A percentile compares a stretch with the other conserved stretches of the same genome.
Evolutionary conservation across 1,140 invertebrate species (phyloP).

Genomic region (Aphidius gifuensis): DNA sequence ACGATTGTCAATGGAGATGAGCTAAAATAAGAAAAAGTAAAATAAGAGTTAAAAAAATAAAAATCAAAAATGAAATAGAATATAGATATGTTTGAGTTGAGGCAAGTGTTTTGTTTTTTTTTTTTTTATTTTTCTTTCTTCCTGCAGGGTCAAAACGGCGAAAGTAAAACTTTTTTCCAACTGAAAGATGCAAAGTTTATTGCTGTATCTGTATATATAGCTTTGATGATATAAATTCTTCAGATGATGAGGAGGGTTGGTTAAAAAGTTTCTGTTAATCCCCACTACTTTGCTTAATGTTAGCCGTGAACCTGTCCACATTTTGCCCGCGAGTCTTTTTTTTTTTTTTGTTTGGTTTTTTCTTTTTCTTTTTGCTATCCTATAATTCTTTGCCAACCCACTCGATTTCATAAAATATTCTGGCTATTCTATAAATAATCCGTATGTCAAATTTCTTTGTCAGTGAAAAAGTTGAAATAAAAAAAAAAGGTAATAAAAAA

Average conservation of each 20-base stretch:
- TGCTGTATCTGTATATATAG: constrained; percentile 11
- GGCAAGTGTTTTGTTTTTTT: neutral
- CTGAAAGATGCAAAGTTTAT: constrained; percentile 3
- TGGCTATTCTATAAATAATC: constrained; percentile 5
- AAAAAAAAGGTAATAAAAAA: no score
- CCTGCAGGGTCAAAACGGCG: neutral
- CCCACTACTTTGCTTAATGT: neutral
- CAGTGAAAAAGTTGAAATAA: neutral
- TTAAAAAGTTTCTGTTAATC: constrained; percentile 9
- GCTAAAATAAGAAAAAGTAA: constrained; percentile 5
- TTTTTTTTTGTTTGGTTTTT: neutral
- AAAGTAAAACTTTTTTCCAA: constrained; percentile 21
- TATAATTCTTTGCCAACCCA: no score
- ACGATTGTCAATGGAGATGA: constrained; percentile 8
- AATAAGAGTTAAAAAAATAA: constrained; percentile 8
- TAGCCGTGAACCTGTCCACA: neutral
- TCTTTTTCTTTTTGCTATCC: no score
- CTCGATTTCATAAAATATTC: no score
- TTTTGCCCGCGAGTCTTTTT: neutral
- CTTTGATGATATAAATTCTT: constrained; percentile 17
- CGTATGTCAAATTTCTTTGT: neutral
- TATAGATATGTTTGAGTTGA: neutral
- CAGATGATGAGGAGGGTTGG: constrained; percentile 5
- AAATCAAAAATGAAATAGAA: neutral
- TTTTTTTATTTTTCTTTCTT: neutral